Conservation (phyloP, 2,113 vertebrate species). For the Thunnus maccoyii region DNA sequence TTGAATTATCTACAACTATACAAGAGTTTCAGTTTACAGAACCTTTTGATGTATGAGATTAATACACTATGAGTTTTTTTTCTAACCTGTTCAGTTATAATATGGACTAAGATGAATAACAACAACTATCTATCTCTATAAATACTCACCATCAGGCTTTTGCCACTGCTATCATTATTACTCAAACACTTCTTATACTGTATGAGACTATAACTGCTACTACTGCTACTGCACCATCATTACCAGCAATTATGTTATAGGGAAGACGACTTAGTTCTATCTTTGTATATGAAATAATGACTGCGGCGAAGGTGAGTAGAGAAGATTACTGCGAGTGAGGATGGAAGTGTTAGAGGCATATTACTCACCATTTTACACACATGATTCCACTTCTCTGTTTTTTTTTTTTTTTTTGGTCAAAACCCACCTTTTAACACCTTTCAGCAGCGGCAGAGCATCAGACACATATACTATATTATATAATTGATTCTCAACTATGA, state of each 20-base stretch:
- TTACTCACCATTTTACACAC: constrained; percentile 50
- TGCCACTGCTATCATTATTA: constrained; percentile 56
- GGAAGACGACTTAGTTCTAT: constrained; percentile 38
- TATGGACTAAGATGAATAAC: constrained; percentile 33
- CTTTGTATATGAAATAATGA: constrained; percentile 57
- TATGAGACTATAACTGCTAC: constrained; percentile 37
- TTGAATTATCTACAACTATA: background rate
- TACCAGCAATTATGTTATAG: constrained; percentile 38
- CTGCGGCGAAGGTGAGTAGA: constrained; percentile 27
- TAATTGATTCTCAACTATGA: constrained; percentile 44
- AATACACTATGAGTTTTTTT: background rate
- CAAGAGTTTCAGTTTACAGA: background rate
- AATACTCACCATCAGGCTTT: constrained; percentile 44
- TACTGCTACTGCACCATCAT: constrained; percentile 67
- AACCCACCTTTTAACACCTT: constrained; percentile 23
- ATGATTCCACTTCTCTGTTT: background rate
- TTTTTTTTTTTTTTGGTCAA: background rate
- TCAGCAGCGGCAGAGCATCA: constrained; percentile 1
- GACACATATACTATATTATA: constrained; percentile 10
- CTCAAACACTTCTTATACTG: constrained; percentile 55
- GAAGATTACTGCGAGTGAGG: constrained; percentile 20
- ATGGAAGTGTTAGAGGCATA: constrained; percentile 8
- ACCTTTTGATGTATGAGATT: background rate
- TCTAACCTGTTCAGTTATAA: constrained; percentile 1
- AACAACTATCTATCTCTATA: constrained; percentile 15